Conservation (phyloP, 2,888 invertebrate species). For the Chrysolina oricalcia region DNA sequence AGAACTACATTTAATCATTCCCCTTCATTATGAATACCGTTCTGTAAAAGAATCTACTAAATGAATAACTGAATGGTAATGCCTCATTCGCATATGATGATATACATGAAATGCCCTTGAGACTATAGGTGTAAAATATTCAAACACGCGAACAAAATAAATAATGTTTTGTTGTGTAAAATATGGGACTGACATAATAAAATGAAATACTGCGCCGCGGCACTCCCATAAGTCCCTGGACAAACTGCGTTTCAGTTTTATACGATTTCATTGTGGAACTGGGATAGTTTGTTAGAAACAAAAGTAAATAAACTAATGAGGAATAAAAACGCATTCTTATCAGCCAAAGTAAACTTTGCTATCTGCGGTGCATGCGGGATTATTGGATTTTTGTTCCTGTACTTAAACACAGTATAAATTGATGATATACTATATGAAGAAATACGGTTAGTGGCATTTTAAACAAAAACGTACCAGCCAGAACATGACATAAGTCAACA, state of each 20-base stretch:
- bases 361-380: background rate
- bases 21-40: background rate
- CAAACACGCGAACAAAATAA: slow-evolving; percentile 6
- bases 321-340: slow-evolving; percentile 2
- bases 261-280: background rate
- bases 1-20: too few species aligned
- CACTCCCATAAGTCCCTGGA: background rate
- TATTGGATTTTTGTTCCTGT: background rate
- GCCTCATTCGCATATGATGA: background rate
- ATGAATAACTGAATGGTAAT: background rate
- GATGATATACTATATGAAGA: too few species aligned
- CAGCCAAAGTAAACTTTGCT: background rate
- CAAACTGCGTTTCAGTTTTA: background rate
- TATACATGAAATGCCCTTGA: slow-evolving; percentile 15
- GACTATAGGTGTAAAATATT: background rate
- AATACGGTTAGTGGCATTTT: too few species aligned
- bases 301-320: background rate
- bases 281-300: background rate
- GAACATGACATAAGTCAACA: too few species aligned
- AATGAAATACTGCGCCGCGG: slow-evolving; percentile 5
- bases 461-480: too few species aligned
- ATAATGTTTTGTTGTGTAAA: slow-evolving; percentile 4
- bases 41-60: background rate
- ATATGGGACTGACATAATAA: slow-evolving; percentile 10
- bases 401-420: too few species aligned